These are phyloP conservation scores for Pseudorhombus dupliciocellatus DNA, from an alignment of 2,113 vertebrate genomes.

Conservation along the genomic window DNA sequence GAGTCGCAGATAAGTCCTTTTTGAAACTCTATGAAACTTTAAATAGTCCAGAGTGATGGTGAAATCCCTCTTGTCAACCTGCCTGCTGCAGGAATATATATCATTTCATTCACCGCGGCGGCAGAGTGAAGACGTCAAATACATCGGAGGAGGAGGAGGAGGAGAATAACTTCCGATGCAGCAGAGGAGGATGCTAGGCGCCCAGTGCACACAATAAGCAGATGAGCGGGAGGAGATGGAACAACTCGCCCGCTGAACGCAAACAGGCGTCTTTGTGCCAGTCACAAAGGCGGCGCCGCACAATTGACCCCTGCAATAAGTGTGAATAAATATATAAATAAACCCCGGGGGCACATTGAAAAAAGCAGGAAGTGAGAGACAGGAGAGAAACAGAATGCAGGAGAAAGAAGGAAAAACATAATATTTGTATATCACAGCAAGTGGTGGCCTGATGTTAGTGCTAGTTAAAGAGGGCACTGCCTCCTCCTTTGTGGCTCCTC, in stretches of 20 bases:
- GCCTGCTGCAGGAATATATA: slow-evolving; percentile 12
- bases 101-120: slow-evolving; percentile 1
- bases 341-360: slow-evolving; percentile 11
- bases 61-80: neutral
- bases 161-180: slow-evolving; percentile 19
- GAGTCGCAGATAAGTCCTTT: neutral
- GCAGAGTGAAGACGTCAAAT: slow-evolving; percentile 1
- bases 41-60: neutral
- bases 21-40: neutral
- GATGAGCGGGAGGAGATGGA: slow-evolving; percentile 28
- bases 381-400: slow-evolving; percentile 12
- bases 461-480: slow-evolving; percentile 31
- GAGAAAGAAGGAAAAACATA: neutral
- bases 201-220: neutral
- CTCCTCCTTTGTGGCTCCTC: slow-evolving; percentile 35
- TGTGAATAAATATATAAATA: neutral
- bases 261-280: slow-evolving; percentile 41
- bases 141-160: neutral
- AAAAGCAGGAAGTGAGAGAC: slow-evolving; percentile 9
- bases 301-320: slow-evolving; percentile 35
- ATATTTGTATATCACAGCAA: slow-evolving; percentile 35
- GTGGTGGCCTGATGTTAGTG: slow-evolving; percentile 35
- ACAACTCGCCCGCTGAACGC: slow-evolving; percentile 23
- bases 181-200: neutral
- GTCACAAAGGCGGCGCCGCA: slow-evolving; percentile 42